Evolutionary conservation across 1,140 invertebrate genomes (phyloP).

Genomic region (Drosophila ananassae): DNA sequence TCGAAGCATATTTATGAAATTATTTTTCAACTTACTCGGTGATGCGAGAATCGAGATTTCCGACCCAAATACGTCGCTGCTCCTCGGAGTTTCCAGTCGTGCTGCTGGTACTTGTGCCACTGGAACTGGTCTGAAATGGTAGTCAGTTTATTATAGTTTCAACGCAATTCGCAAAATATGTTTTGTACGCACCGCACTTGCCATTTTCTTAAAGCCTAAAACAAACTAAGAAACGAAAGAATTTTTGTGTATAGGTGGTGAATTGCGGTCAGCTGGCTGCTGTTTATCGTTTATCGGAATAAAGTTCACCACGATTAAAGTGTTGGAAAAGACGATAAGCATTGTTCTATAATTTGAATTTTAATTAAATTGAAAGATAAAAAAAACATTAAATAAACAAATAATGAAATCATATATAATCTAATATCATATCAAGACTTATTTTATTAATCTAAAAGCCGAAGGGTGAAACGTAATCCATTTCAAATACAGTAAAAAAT

Average conservation of each 20-base stretch:
- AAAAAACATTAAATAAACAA: no score
- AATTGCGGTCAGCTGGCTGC: neutral
- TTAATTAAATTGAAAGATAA: no score
- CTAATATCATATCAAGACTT: no score
- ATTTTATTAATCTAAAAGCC: no score
- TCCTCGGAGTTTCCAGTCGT: constrained; percentile 44
- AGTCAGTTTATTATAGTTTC: neutral
- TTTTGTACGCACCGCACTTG: constrained; percentile 19
- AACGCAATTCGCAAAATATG: neutral
- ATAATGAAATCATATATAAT: no score
- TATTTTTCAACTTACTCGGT: constrained; percentile 92
- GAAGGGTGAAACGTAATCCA: no score
- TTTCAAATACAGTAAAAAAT: no score
- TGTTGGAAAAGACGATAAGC: neutral
- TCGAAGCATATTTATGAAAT: neutral
- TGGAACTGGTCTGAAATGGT: neutral
- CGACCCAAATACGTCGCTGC: constrained; percentile 90
- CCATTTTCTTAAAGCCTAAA: constrained; percentile 34
- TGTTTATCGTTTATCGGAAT: neutral
- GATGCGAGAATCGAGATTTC: constrained; percentile 93
- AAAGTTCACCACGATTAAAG: neutral
- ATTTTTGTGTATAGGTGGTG: neutral
- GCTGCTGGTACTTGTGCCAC: constrained; percentile 8
- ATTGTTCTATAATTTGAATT: no score
- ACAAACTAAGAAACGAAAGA: neutral